Base-by-base conservation (phyloP, 2,113 vertebrate genomes). In the Catharus minimus region DNA sequence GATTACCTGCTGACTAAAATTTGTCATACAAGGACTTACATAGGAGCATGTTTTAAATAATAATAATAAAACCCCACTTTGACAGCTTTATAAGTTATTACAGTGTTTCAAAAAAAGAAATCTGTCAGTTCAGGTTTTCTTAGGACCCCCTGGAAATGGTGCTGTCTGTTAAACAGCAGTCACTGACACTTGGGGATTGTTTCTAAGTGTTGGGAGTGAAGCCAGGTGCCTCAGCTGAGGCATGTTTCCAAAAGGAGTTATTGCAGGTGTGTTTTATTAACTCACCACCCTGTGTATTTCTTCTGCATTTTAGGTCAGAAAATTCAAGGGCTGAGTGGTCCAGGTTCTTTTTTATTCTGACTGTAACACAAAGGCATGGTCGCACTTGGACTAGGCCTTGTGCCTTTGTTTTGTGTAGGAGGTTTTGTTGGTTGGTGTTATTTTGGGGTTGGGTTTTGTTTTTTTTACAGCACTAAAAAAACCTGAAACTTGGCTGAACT, bases 181-280 rank as follows among this genome's bases (percentile, higher is more conserved):
- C 43, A 20, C 52, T 94, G 81, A 73, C 74, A 41, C 78, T 22
- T 60, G 32, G 52, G 39, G 19, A 79, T 89, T 76, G 81, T 90
- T 90, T 66, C 1, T 47, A 82, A 82, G 81, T 52, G 62, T 62
- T 90, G 88, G 90, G 93, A 96, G 53, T 24, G 47, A 86, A 76
- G 92, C 89, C 90, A 93, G 62, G 80, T 79, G 64, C 74, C 77
- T 90, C 86, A 95, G 69, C 89, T 77, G 72, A 86, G 66, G 75
- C 71, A 56, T 38, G 41, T 89, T 95, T 90, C 90, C 78, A 60
- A 82, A 82, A 93, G 77, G 57, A 91, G 86, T 73, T 89, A 64
- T 44, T 93, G 78, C 91, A 96, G 91, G 84, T 95, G 91, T 92
- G 84, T 92, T 95, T 77, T 87, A 87, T 94, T 94, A 93, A 90